Evolutionary conservation across 2,888 invertebrate species (phyloP).

Genomic region (Brachyopa scutellaris): DNA sequence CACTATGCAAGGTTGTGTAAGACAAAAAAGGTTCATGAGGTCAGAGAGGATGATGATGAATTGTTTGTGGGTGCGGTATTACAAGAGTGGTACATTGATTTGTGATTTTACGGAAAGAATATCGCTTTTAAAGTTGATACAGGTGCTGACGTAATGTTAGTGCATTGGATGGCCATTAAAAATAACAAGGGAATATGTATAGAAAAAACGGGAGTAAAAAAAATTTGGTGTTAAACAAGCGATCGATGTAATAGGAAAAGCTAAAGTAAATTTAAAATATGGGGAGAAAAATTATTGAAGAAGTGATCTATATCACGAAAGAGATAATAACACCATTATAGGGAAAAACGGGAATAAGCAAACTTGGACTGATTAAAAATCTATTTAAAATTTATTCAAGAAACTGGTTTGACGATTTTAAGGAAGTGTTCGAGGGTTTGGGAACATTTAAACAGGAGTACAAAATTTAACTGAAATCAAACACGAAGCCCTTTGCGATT

Average conservation of each 20-base stretch:
- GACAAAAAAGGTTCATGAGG: constrained; percentile 3
- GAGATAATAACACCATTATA: background rate
- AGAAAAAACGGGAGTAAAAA: background rate
- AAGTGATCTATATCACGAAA: too few relatives aligned
- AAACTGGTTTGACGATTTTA: constrained; percentile 6
- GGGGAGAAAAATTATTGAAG: too few relatives aligned
- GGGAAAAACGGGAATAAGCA: constrained; percentile 19
- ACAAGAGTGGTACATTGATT: constrained; percentile 16
- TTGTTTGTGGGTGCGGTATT: constrained; percentile 11
- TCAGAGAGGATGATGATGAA: constrained; percentile 1
- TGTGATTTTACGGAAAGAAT: constrained; percentile 9
- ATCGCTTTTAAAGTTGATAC: constrained; percentile 37
- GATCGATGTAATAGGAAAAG: too few relatives aligned
- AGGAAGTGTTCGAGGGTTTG: constrained; percentile 16
- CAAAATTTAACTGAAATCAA: constrained; percentile 18
- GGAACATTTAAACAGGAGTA: constrained; percentile 20
- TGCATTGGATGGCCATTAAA: background rate
- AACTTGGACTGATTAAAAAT: constrained; percentile 22
- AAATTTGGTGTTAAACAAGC: too few relatives aligned
- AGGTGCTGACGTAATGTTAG: constrained; percentile 27
- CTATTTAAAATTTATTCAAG: constrained; percentile 15
- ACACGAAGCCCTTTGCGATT: constrained; percentile 18
- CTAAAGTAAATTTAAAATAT: too few relatives aligned
- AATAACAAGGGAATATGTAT: background rate
- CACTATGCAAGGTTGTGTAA: constrained; percentile 8